Evolutionary conservation across 2,113 vertebrate genomes (phyloP), one percentile per base, ranked within the genome.

Genomic region (Corythornis madagascariensis): DNA sequence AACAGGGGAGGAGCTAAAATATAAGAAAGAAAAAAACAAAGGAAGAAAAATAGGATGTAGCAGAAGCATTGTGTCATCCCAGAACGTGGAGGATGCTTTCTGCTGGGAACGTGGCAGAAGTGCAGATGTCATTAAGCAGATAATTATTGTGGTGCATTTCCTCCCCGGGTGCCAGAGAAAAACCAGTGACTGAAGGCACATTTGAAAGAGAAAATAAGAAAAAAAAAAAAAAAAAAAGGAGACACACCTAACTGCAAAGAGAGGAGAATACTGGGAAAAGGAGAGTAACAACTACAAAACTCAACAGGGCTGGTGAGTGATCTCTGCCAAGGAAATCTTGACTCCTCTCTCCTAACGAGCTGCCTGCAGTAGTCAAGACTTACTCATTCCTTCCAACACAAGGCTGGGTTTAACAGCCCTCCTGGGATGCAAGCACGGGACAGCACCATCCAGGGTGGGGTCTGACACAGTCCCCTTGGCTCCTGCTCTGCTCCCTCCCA

Each of bases 271-370:
- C 43, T 0, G 0, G 56, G 61, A 70, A 65, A 80, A 61, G 48
- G 72, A 71, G 80, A 45, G 40, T 3, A 33, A 26, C 7, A 21
- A 42, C 86, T 63, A 52, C 80, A 20, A 43, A 65, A 75, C 18
- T 42, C 69, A 48, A 10, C 56, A 40, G 55, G 26, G 59, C 61
- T 61, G 63, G 21, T 3, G 63, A 81, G 76, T 72, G 53, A 12
- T 35, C 55, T 33, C 55, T 93, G 92, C 92, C 83, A 92, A 82
- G 80, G 76, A 88, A 94, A 91, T 43, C 24, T 75, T 81, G 93
- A 94, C 76, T 93, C 48, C 57, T 81, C 65, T 26, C 5, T 47
- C 76, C 77, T 69, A 42, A 78, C 5, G 61, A 86, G 20, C 76
- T 57, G 73, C 48, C 22, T 76, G 43, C 21, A 61, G 69, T 24